Base-by-base conservation (phyloP, 2,113 vertebrate genomes). In the Climacteris rufus region DNA sequence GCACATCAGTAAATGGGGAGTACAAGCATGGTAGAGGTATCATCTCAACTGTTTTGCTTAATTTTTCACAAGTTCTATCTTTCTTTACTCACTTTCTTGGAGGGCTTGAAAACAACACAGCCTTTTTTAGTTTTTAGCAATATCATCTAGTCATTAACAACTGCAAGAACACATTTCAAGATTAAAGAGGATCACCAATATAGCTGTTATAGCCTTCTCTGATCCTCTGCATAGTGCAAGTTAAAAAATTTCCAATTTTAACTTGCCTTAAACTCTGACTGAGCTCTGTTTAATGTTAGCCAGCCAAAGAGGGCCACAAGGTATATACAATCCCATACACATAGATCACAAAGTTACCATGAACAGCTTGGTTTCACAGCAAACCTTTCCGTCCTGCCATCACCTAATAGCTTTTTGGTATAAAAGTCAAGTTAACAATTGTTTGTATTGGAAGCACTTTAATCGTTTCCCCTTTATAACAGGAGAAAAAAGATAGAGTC, bases 241-340 rank as follows among this genome's bases (percentile, higher is more conserved):
- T 18, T 50, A 2, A 53, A 49, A 21, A 44, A 4, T n/a, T 59
- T 68, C 21, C 31, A 7, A 27, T 6, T 39, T 53, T 47, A 33
- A 12, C 18, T 71, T 77, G 6, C 35, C 22, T 69, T 57, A 65
- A 42, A 47, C 18, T 35, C 19, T 56, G 17, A 52, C 13, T 23
- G 47, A 91, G 40, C 15, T 39, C 33, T 70, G 18, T 13, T 61
- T 61, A 37, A 35, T 63, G 19, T 50, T 59, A 56, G 28, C 6
- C 42, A 86, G 39, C 21, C 30, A 54, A 35, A 59, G 54, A 42
- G 6, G 25, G 30, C 19, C 42, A 70, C 33, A 64, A 13, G 40
- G 1, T 24, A 39, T 24, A 4, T 20, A 45, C 14, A 16, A 9
- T 11, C 7, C 19, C 15, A 15, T 56, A 37, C 8, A 22, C 1